These are phyloP conservation scores for Protaetia brevitarsis DNA, from an alignment of 1,140 invertebrate genomes.

Conservation along the genomic window DNA sequence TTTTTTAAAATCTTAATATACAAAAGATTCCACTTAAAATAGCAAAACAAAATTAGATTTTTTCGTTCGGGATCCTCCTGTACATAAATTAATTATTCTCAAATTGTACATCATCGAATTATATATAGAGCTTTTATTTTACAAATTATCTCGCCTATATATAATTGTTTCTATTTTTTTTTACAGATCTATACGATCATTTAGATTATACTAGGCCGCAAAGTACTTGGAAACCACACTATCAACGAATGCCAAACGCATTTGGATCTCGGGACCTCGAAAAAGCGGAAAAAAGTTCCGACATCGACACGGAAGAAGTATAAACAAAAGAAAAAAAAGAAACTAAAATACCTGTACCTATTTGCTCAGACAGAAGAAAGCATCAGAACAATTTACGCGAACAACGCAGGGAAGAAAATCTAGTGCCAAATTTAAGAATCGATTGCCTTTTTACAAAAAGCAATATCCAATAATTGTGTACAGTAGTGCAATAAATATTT, in stretches of 20 bases:
- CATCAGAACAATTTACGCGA: background rate
- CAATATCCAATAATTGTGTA: too few relatives aligned
- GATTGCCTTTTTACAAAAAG: too few relatives aligned
- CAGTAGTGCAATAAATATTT: too few relatives aligned
- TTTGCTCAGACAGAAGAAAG: too few relatives aligned
- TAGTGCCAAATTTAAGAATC: background rate
- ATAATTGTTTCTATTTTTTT: background rate
- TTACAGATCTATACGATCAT: slow-evolving; percentile 77
- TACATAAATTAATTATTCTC: too few relatives aligned
- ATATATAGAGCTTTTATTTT: background rate
- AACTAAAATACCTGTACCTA: too few relatives aligned
- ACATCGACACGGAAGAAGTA: background rate
- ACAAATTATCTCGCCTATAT: background rate
- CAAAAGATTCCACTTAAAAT: too few relatives aligned
- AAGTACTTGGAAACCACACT: slow-evolving; percentile 77
- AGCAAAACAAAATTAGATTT: too few relatives aligned
- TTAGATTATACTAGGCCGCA: slow-evolving; percentile 79
- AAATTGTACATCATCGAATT: too few relatives aligned
- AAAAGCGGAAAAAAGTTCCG: slow-evolving; percentile 24
- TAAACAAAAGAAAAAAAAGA: too few relatives aligned
- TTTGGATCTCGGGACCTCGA: slow-evolving; percentile 45
- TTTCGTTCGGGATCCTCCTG: too few relatives aligned
- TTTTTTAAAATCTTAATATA: too few relatives aligned
- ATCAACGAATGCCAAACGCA: slow-evolving; percentile 73
- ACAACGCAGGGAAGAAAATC: background rate